Percentiles rank a stretch among this genome's conserved stretches.
These are phyloP conservation scores for Neodiprion virginianus DNA, from an alignment of 1,140 invertebrate genomes.

Conservation along the genomic window DNA sequence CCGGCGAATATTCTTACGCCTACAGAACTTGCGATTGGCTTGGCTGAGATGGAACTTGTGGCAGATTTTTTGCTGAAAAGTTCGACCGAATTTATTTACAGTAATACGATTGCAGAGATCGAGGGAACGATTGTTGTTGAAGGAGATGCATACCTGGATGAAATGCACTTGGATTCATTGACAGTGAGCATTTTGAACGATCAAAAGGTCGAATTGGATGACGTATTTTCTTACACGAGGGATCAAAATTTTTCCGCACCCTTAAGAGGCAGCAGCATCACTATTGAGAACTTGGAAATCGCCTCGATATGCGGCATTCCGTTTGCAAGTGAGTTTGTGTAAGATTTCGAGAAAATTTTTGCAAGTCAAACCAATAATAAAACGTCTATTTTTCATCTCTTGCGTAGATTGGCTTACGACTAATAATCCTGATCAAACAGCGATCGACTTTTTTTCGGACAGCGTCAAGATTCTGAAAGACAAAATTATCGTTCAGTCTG, in stretches of 20 bases:
- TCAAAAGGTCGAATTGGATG: background rate
- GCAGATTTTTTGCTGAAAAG: background rate
- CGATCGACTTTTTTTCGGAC: constrained; percentile 13
- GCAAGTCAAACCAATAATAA: background rate
- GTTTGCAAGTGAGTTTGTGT: constrained; percentile 27
- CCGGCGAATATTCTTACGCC: constrained; percentile 13
- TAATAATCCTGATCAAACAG: constrained; percentile 18
- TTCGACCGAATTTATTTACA: background rate
- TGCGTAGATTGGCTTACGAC: constrained; percentile 38
- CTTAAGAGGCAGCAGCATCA: constrained; percentile 20
- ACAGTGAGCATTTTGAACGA: constrained; percentile 32
- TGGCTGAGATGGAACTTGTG: background rate
- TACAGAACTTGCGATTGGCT: constrained; percentile 10
- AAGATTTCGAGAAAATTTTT: background rate
- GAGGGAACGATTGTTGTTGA: constrained; percentile 18
- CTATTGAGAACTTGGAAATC: constrained; percentile 34
- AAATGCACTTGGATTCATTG: constrained; percentile 33
- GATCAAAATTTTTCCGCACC: constrained; percentile 20
- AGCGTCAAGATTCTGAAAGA: constrained; percentile 32
- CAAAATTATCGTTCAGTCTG: constrained; percentile 28
- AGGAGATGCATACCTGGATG: constrained; percentile 24
- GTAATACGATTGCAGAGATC: background rate
- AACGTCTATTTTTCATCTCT: background rate
- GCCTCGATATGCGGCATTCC: constrained; percentile 41
- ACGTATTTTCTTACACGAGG: constrained; percentile 12